phyloP scores from a whole-genome alignment of 2,888 invertebrate species.

The Acronicta alni region DNA sequence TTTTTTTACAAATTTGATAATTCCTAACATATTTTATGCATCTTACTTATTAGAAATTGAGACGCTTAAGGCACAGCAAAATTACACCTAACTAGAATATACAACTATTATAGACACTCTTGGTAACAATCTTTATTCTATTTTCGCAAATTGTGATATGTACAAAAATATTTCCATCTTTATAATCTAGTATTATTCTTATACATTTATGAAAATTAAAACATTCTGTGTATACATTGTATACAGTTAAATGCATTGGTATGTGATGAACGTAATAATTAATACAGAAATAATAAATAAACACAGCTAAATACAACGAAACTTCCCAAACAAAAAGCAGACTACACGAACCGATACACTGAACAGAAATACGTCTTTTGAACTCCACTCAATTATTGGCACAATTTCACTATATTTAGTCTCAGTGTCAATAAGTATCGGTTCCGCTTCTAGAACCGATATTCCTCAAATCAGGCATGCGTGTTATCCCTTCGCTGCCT shows the following conservation, averaged over 20 bases:
- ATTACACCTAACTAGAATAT: constrained; percentile 84
- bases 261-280: constrained; percentile 62
- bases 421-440: constrained; percentile 68
- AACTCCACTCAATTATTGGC: constrained; percentile 73
- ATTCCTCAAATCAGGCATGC: constrained; percentile 86
- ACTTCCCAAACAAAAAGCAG: constrained; percentile 44
- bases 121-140: constrained; percentile 82
- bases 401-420: constrained; percentile 75
- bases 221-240: constrained; percentile 43
- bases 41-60: constrained; percentile 86
- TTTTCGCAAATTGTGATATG: constrained; percentile 87
- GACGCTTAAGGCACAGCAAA: constrained; percentile 89
- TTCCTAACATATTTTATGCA: constrained; percentile 73
- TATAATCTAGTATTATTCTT: constrained; percentile 71
- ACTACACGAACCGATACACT: constrained; percentile 55
- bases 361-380: constrained; percentile 57
- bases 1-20: constrained; percentile 80
- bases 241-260: constrained; percentile 56
- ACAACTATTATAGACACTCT: constrained; percentile 80
- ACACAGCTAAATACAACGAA: constrained; percentile 52
- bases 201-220: constrained; percentile 50
- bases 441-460: constrained; percentile 84
- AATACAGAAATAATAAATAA: constrained; percentile 56
- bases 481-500: constrained; percentile 83
- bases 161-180: constrained; percentile 87